Conservation (phyloP, 1,140 invertebrate genomes). For the Fopius arisanus region DNA sequence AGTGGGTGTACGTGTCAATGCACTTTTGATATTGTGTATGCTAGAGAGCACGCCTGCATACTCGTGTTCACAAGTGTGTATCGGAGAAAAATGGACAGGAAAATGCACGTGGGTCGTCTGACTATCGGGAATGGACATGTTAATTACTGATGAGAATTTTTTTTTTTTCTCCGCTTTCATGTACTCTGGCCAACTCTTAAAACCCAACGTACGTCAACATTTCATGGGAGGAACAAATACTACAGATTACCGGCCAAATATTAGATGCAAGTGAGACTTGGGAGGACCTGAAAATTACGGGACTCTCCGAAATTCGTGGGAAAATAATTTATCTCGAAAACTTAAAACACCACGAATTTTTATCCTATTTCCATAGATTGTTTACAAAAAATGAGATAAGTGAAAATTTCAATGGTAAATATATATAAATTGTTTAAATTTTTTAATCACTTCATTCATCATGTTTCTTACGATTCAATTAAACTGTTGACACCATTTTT, state of each 20-base stretch:
- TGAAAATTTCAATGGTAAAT: no score
- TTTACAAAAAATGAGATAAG: no score
- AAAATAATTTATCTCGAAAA: no score
- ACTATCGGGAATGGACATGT: background rate
- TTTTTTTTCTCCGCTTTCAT: background rate
- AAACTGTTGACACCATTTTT: no score
- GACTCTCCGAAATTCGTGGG: background rate
- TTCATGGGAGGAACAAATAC: no score
- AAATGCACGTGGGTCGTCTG: constrained; percentile 30
- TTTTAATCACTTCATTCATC: no score
- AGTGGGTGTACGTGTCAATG: background rate
- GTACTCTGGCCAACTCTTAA: background rate
- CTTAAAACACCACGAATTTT: no score
- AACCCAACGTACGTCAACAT: background rate
- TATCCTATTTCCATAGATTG: no score
- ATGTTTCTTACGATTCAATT: no score
- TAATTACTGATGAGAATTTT: background rate
- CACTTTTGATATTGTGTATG: constrained; percentile 41
- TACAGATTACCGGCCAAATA: background rate
- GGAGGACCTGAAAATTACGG: background rate
- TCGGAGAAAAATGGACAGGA: constrained; percentile 42
- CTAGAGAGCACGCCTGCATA: constrained; percentile 47
- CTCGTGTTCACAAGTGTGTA: constrained; percentile 48
- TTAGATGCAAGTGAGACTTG: background rate
- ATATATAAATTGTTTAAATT: no score